These are phyloP conservation scores for Boleophthalmus pectinirostris DNA, from an alignment of 2,113 vertebrate species.

Conservation along the genomic window DNA sequence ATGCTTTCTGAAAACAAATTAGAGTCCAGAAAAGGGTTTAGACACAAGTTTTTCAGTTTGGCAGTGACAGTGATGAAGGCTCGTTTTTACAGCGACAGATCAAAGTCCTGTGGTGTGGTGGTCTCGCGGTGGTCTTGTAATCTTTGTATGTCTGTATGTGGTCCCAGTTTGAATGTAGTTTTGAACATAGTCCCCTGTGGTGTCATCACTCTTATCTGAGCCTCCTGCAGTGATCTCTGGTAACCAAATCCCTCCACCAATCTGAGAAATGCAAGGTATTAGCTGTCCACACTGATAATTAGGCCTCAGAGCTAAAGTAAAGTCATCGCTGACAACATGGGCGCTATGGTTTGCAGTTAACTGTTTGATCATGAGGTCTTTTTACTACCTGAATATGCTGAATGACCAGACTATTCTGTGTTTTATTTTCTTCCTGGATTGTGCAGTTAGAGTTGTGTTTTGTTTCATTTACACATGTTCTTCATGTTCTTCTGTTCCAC, in stretches of 20 bases:
- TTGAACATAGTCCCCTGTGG: conserved; percentile 17
- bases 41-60: conserved; percentile 9
- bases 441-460: no score
- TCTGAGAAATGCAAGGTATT: background rate
- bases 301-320: background rate
- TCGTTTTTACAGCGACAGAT: conserved; percentile 40
- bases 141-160: conserved; percentile 17
- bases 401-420: no score
- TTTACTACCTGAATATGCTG: no score
- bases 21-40: conserved; percentile 29
- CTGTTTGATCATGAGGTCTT: no score
- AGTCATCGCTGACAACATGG: background rate
- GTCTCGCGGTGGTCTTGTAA: conserved; percentile 34
- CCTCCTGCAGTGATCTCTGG: conserved; percentile 4
- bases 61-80: conserved; percentile 38
- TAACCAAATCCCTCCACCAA: background rate
- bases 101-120: conserved; percentile 34
- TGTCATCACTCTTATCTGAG: conserved; percentile 17
- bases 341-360: no score
- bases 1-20: conserved; percentile 52
- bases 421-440: no score
- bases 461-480: no score
- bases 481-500: no score
- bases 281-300: background rate
- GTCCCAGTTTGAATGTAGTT: conserved; percentile 31